These are phyloP conservation scores for Diorhabda elongata DNA, from an alignment of 1,140 invertebrate genomes.

Conservation along the genomic window DNA sequence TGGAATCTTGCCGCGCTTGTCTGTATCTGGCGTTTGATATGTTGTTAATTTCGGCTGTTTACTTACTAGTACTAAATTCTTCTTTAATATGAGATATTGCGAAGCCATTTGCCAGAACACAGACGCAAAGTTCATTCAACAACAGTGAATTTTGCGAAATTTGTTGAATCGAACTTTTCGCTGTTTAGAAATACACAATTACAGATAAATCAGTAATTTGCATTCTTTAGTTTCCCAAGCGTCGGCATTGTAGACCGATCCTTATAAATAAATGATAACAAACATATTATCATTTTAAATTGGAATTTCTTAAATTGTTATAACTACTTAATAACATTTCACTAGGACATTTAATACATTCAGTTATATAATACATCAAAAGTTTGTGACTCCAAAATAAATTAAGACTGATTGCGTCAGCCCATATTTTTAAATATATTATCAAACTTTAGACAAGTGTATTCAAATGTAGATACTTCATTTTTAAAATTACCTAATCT, in stretches of 20 bases:
- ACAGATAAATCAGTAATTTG: neutral
- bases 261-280: neutral
- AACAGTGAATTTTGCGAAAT: neutral
- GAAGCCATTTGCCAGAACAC: slow-evolving; percentile 27
- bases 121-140: neutral
- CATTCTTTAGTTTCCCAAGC: neutral
- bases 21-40: slow-evolving; percentile 34
- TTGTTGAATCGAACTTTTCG: neutral
- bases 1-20: slow-evolving; percentile 13
- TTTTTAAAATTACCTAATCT: no score
- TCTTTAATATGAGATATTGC: slow-evolving; percentile 24
- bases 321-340: no score
- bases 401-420: no score
- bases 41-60: slow-evolving; percentile 26
- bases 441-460: no score
- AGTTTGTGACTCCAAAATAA: no score
- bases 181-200: neutral
- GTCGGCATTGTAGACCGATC: neutral
- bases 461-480: no score
- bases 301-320: no score
- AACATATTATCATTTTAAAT: no score
- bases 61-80: neutral
- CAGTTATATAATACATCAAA: no score
- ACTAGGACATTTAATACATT: no score
- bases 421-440: no score